Percentiles rank a stretch among this genome's conserved stretches.
Conservation (phyloP, 2,113 vertebrate genomes). For the Danio rerio region DNA sequence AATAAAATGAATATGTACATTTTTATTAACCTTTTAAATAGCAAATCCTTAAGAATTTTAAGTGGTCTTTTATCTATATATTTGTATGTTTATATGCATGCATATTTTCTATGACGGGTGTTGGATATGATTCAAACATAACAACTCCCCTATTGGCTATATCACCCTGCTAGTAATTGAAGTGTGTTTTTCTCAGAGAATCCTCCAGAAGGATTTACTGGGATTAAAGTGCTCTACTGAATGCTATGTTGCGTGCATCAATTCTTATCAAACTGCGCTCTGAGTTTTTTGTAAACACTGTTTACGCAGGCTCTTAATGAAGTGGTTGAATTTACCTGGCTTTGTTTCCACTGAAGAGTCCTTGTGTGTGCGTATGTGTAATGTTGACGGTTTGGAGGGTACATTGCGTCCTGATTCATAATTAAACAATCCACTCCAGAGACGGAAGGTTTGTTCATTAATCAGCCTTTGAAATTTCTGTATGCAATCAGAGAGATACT, state of each 20-base stretch:
- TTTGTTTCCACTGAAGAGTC: slow-evolving; percentile 43
- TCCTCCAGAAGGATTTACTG: neutral
- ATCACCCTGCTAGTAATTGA: neutral
- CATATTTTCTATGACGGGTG: too few species aligned
- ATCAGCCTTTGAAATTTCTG: slow-evolving; percentile 61
- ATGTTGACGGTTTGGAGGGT: slow-evolving; percentile 44
- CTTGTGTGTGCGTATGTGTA: slow-evolving; percentile 33
- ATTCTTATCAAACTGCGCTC: neutral
- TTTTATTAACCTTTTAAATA: too few species aligned
- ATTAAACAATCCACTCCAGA: slow-evolving; percentile 56
- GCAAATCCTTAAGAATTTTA: too few species aligned
- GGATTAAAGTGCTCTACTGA: neutral
- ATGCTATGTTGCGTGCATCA: neutral
- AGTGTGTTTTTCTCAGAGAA: neutral
- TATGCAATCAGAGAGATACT: slow-evolving; percentile 57
- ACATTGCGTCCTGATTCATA: slow-evolving; percentile 55
- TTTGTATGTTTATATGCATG: too few species aligned
- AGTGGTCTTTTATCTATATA: too few species aligned
- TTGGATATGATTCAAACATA: neutral
- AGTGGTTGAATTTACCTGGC: slow-evolving; percentile 46
- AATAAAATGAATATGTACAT: too few species aligned
- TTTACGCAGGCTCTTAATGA: slow-evolving; percentile 30
- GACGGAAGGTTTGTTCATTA: slow-evolving; percentile 59
- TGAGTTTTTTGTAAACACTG: slow-evolving; percentile 9
- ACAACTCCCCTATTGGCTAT: neutral